Evolutionary conservation across 2,113 vertebrate species (phyloP), one percentile per base, ranked within the genome.

Genomic region (Cavia aperea): DNA sequence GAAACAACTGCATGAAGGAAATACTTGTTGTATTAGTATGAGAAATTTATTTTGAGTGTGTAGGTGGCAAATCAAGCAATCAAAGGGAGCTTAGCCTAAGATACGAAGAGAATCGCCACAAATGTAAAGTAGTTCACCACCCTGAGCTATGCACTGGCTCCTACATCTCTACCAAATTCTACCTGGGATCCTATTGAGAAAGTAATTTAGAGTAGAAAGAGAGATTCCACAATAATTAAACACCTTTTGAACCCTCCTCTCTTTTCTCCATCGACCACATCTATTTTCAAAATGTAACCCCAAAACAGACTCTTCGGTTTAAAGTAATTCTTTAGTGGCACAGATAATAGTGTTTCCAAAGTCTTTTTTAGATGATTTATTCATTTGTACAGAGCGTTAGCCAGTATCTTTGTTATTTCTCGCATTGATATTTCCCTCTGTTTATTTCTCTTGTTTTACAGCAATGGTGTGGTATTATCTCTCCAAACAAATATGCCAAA

Each of bases 1-100:
- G 92, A 94, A 95, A 93, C n/a, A 56, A 75, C 43, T 95, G 93
- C 46, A 65, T 75, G 56, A 56, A 82, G 68, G 90, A 95, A 95
- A 93, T 33, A 81, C 66, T 92, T 93, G 72, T 51, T 51, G 36
- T 72, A 58, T 94, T 92, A 73, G 83, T 9, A 63, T 10, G 81
- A 43, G 49, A 90, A 89, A 79, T 82, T 90, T 68, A 84, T 78
- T 93, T 93, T 65, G 16, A 94, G 33, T 54, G 4, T 88, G 49
- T 84, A 89, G 16, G 90, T 51, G 70, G 86, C 31, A 90, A 84
- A 49, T 75, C 66, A 95, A 94, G n/a, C 54, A 63, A 82, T 8
- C 9, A 9, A 66, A 87, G 29, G 58, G 14, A 68, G 73, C 4
- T 46, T 7, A 79, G 56, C 58, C 63, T 36, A 77, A 23, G 36